A percentile compares a stretch with the other conserved stretches of the same genome.
Conservation (phyloP, 1,140 invertebrate species). For the Drosophila funebris region DNA sequence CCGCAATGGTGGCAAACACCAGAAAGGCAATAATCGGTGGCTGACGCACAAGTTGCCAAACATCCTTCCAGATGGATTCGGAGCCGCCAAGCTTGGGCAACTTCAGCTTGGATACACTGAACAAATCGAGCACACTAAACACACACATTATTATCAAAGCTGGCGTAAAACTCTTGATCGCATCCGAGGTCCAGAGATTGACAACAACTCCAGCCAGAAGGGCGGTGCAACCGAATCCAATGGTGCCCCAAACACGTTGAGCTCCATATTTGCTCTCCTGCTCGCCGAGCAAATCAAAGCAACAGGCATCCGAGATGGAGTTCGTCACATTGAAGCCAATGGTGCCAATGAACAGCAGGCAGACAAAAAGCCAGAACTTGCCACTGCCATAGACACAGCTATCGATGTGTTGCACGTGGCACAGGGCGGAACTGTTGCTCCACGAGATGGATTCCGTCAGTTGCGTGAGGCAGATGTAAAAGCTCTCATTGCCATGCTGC, state of each 20-base stretch:
- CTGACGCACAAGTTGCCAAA: conserved; percentile 86
- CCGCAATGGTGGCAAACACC: conserved; percentile 88
- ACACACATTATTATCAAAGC: conserved; percentile 87
- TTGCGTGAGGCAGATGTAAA: conserved; percentile 41
- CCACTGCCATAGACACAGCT: conserved; percentile 85
- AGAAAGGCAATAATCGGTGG: conserved; percentile 88
- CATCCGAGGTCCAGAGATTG: conserved; percentile 85
- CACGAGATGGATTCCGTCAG: not conserved
- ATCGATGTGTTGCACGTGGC: conserved; percentile 32
- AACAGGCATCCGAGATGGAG: conserved; percentile 91
- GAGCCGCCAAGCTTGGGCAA: conserved; percentile 87
- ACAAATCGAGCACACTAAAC: conserved; percentile 87
- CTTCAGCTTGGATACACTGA: conserved; percentile 86
- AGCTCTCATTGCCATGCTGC: conserved; percentile 41
- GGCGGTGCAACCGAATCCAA: conserved; percentile 89
- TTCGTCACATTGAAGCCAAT: conserved; percentile 91
- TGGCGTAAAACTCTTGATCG: conserved; percentile 88
- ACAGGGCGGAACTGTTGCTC: conserved; percentile 9
- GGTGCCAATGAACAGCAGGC: conserved; percentile 88
- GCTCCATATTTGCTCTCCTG: conserved; percentile 88
- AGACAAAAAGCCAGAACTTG: conserved; percentile 89
- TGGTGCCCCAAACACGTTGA: conserved; percentile 91
- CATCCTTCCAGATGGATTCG: conserved; percentile 87
- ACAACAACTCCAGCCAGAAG: conserved; percentile 88
- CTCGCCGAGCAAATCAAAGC: conserved; percentile 91